Base-by-base conservation (phyloP, 1,140 invertebrate genomes). In the Drosophila sechellia region DNA sequence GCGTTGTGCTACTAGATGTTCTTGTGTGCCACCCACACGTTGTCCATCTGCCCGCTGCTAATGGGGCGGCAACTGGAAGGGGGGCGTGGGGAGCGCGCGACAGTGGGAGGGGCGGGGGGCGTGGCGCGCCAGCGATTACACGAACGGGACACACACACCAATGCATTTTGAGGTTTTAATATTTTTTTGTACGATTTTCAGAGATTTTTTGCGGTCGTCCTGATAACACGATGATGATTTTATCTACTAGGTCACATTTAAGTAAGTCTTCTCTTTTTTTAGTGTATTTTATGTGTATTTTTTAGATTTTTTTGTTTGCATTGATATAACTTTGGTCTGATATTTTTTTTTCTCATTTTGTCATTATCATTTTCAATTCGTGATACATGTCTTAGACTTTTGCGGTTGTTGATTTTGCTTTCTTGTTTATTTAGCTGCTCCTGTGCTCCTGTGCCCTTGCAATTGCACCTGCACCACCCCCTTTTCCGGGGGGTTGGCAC, bases 91-190 rank as follows among this genome's bases (percentile, higher is more conserved):
- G 27, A 52, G 13, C 39, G 49, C 35, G 46, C 40, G 50, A 54
- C 42, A 31, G 50, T 22, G 31, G 48, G 49, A 42, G 53, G 58
- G 4, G 15, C 11, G 46, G 50, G 65, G 57, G 61, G 57, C 54
- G 64, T 68, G 61, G 60, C 70, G 75, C 79, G 79, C 64, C 84
- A 77, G 85, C 80, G 84, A 89, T 89, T 89, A 54, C 84, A 89
- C 84, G 84, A 89, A 89, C 84, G 84, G 84, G 84, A 89, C 84
- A 89, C 84, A 89, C 84, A 89, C 84, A 89, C 84, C 84, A 89
- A 89, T 89, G 84, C 84, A 87, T 72, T 87, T 89, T 87, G 79
- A 58, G 64, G 66, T 77, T 87, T 84, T 87, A 79, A 77, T 56
- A 64, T 59, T 83, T 87, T 85, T 86, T 87, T 76, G 58, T 65